Conservation (phyloP, 2,797 vertebrate species). For the Anguilla marmorata region DNA sequence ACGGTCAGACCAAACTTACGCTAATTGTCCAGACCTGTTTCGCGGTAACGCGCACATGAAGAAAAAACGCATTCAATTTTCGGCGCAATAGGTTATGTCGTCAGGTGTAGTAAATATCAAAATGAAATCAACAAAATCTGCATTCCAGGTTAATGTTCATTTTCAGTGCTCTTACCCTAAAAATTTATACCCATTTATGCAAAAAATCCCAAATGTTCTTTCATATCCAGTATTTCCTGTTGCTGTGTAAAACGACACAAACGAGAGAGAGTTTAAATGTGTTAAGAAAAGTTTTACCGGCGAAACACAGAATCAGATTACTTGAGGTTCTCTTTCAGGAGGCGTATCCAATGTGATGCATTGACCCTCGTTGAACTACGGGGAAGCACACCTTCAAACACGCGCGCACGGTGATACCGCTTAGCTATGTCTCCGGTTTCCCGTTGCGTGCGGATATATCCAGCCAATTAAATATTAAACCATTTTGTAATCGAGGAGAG, state of each 20-base stretch:
- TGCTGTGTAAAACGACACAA: neutral
- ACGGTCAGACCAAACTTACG: neutral
- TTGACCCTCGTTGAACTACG: constrained; percentile 12
- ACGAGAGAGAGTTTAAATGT: neutral
- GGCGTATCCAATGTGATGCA: neutral
- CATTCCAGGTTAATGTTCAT: neutral
- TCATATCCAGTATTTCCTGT: neutral
- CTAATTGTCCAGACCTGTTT: constrained; percentile 3
- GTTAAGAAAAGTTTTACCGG: neutral
- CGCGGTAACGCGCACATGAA: neutral
- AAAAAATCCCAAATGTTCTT: neutral
- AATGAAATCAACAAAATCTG: neutral
- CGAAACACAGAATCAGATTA: constrained; percentile 14
- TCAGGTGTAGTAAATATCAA: neutral
- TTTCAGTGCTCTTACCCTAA: neutral
- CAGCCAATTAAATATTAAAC: constrained; percentile 15
- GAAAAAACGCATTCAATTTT: neutral
- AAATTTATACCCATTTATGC: neutral
- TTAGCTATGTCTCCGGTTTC: constrained; percentile 14
- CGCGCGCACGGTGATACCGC: neutral
- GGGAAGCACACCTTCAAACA: neutral
- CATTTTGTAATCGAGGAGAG: neutral
- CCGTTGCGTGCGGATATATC: constrained; percentile 8
- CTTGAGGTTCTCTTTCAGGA: neutral
- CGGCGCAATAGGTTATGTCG: neutral